These are phyloP conservation scores for Chlamydotis undulata DNA, from an alignment of 2,113 vertebrate genomes.

Conservation along the genomic window DNA sequence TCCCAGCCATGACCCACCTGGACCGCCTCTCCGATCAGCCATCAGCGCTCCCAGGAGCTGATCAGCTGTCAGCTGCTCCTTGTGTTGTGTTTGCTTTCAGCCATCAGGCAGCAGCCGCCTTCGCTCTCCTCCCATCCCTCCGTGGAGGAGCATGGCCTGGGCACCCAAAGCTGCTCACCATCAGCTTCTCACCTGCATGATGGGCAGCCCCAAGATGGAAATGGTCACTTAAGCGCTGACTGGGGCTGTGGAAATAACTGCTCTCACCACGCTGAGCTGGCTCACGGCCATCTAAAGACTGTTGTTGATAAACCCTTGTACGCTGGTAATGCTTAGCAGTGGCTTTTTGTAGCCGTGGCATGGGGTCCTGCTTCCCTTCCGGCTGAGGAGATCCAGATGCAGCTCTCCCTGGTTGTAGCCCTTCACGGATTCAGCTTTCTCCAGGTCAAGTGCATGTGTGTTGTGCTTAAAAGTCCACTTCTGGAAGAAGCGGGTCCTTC, in stretches of 20 bases:
- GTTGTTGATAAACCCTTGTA: not conserved
- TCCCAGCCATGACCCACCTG: not conserved
- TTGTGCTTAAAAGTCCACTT: not conserved
- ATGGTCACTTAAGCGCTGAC: not conserved
- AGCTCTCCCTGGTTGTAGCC: not conserved
- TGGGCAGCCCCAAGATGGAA: not conserved
- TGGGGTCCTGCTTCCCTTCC: not conserved
- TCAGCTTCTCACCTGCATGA: not conserved
- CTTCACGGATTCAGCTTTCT: not conserved
- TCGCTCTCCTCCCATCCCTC: not conserved
- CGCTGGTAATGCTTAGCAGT: not conserved
- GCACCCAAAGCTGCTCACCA: accelerated
- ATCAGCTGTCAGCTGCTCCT: not conserved
- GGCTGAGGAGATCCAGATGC: not conserved
- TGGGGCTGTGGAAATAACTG: not conserved
- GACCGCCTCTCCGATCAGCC: not conserved
- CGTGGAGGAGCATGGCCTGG: not conserved
- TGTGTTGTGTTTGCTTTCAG: not conserved
- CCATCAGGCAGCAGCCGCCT: not conserved
- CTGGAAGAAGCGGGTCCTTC: not conserved
- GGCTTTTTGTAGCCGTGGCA: not conserved
- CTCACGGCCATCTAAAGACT: not conserved
- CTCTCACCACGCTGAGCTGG: not conserved
- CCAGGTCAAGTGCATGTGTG: not conserved
- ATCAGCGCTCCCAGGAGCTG: not conserved